Conservation (phyloP, 2,113 vertebrate species). For the Leptocoma aspasia region DNA sequence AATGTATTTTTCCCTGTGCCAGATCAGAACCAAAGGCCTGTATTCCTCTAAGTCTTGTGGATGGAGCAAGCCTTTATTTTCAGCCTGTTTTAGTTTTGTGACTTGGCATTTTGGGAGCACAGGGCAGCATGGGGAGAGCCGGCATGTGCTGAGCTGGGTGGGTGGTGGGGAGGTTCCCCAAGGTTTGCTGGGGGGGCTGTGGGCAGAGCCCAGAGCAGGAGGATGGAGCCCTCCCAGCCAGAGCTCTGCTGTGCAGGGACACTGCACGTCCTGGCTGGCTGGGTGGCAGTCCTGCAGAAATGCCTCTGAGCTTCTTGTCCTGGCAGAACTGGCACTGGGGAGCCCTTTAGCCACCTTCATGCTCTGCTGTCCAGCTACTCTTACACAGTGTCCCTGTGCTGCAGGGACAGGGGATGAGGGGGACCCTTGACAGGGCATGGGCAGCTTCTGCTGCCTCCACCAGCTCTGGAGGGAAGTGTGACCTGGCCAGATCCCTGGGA, state of each 20-base stretch:
- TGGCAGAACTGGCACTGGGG: fast-evolving
- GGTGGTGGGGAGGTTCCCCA: fast-evolving
- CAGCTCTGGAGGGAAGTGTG: not conserved
- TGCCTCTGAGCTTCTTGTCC: not conserved
- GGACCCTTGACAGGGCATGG: fast-evolving
- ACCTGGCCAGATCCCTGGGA: not conserved
- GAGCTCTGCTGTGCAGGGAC: not conserved
- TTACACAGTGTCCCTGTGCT: fast-evolving
- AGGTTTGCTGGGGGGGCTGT: not conserved
- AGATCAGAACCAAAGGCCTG: not conserved
- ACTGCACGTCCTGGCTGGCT: fast-evolving
- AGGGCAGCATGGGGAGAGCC: fast-evolving
- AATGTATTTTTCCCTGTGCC: not conserved
- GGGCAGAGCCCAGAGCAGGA: not conserved
- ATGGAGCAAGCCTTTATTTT: not conserved
- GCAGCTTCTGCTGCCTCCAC: not conserved
- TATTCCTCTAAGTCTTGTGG: not conserved
- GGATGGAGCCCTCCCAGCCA: not conserved
- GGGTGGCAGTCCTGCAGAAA: not conserved
- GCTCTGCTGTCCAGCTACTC: fast-evolving
- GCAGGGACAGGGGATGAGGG: not conserved
- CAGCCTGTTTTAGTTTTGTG: not conserved
- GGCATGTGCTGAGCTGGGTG: fast-evolving
- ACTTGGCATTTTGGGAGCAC: not conserved
- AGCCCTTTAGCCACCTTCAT: fast-evolving